Percentiles rank a stretch among this genome's conserved stretches.
phyloP scores from a whole-genome alignment of 2,797 vertebrate species.

The Melanotaenia pygmaea region DNA sequence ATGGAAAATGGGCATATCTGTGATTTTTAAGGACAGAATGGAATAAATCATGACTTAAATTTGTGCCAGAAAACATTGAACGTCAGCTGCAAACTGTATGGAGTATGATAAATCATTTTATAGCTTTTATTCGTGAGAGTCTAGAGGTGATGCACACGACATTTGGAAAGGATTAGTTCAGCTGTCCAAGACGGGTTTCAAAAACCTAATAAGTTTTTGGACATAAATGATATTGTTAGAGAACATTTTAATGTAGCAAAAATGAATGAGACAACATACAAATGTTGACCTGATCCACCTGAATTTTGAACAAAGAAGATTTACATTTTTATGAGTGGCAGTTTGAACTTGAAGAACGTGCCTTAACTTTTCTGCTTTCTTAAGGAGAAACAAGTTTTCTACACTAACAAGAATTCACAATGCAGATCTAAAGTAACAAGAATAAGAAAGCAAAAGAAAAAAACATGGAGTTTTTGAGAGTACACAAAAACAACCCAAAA shows the following conservation, averaged over 20 bases:
- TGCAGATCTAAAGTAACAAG: neutral
- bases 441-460: neutral
- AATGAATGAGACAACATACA: neutral
- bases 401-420: neutral
- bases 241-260: neutral
- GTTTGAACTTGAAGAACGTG: neutral
- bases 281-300: neutral
- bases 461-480: neutral
- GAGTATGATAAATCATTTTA: constrained; percentile 47
- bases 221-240: constrained; percentile 9
- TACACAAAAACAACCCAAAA: constrained; percentile 17
- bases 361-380: neutral
- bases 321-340: neutral
- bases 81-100: constrained; percentile 32
- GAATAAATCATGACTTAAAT: constrained; percentile 35
- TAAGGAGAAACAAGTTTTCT: neutral
- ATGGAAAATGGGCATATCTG: constrained; percentile 26
- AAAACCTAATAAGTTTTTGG: constrained; percentile 27
- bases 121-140: constrained; percentile 30
- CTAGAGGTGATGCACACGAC: constrained; percentile 36
- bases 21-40: constrained; percentile 25
- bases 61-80: constrained; percentile 37
- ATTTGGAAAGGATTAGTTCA: constrained; percentile 59
- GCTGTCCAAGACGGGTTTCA: constrained; percentile 39
- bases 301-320: neutral